Conservation (phyloP, 2,888 invertebrate species). For the Mallateleia sp. region DNA sequence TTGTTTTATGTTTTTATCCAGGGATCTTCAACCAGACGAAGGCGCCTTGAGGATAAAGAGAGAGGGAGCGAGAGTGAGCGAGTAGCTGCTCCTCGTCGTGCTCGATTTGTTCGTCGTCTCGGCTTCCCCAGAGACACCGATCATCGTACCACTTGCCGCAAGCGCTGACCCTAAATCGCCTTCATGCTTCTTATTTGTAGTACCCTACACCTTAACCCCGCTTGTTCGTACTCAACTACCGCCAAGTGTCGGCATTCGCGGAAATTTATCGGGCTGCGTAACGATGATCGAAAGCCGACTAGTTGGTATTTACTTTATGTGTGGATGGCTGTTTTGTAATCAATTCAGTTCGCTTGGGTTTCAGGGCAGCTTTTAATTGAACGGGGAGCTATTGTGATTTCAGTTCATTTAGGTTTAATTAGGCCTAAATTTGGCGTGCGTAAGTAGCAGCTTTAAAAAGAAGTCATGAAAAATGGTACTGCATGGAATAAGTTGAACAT, state of each 20-base stretch:
- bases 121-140: conserved; percentile 71
- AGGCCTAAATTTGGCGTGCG: neutral
- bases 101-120: conserved; percentile 59
- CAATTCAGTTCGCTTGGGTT: conserved; percentile 12
- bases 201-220: conserved; percentile 64
- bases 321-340: neutral
- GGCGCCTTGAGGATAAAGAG: conserved; percentile 25
- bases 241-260: conserved; percentile 57
- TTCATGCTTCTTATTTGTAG: conserved; percentile 63
- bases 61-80: conserved; percentile 15
- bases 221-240: conserved; percentile 65
- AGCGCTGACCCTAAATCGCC: conserved; percentile 74
- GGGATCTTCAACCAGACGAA: conserved; percentile 58
- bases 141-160: conserved; percentile 65
- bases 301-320: conserved; percentile 25
- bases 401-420: conserved; percentile 8
- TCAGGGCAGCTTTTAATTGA: conserved; percentile 5
- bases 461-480: too few species aligned
- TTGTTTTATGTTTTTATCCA: conserved; percentile 88
- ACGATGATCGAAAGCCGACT: conserved; percentile 50
- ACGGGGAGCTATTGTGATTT: neutral
- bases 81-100: conserved; percentile 34
- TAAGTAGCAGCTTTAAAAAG: too few species aligned
- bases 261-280: conserved; percentile 52
- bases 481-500: too few species aligned